A percentile compares a stretch with the other conserved stretches of the same genome.
phyloP scores from a whole-genome alignment of 2,113 vertebrate species.

The Leucoraja erinaceus region DNA sequence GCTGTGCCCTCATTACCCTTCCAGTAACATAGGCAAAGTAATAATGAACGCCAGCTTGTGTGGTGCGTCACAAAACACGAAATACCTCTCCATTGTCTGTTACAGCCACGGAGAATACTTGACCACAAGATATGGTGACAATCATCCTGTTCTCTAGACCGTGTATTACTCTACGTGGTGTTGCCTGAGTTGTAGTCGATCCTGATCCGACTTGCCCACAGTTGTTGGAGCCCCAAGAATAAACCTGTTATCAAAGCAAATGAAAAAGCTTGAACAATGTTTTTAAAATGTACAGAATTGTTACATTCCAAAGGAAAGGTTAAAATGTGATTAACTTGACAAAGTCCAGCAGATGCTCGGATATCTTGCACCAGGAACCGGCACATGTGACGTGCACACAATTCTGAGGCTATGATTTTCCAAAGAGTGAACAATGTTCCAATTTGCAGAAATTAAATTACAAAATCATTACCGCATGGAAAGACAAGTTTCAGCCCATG shows the following conservation, averaged over 20 bases:
- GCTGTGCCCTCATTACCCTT: not conserved
- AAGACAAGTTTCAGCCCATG: too few species aligned
- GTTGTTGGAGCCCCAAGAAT: slow-evolving; percentile 95
- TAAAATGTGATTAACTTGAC: not conserved
- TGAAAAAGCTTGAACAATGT: not conserved
- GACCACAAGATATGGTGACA: slow-evolving; percentile 78
- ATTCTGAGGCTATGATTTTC: not conserved
- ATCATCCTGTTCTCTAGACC: slow-evolving; percentile 78
- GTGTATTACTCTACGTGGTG: slow-evolving; percentile 78
- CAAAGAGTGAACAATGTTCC: not conserved
- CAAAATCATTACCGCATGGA: too few species aligned
- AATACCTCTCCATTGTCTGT: slow-evolving; percentile 87
- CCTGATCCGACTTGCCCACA: slow-evolving; percentile 94
- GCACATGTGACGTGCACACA: not conserved
- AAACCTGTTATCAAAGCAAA: slow-evolving; percentile 63
- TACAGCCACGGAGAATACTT: slow-evolving; percentile 86
- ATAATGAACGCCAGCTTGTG: not conserved
- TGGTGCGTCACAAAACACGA: not conserved
- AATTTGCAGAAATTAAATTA: not conserved
- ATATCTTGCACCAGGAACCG: not conserved
- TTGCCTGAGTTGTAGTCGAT: slow-evolving; percentile 88
- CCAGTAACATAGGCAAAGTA: not conserved
- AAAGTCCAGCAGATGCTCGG: too few species aligned
- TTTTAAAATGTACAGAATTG: not conserved
- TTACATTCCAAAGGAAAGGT: not conserved